These are phyloP conservation scores for Dicerorhinus sumatrensis DNA, from an alignment of 2,113 vertebrate genomes.

Conservation along the genomic window DNA sequence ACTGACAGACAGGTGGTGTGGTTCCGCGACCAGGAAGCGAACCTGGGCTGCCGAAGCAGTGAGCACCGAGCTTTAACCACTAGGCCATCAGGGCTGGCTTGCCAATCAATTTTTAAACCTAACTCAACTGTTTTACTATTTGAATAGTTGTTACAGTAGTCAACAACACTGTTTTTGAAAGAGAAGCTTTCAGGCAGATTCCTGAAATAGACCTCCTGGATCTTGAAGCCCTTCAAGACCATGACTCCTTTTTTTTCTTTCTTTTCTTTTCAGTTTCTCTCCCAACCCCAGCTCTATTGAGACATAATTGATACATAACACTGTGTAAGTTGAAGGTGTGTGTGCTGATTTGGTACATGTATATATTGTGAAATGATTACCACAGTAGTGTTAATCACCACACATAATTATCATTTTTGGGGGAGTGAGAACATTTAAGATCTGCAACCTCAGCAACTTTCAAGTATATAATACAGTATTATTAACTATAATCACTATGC, in stretches of 20 bases:
- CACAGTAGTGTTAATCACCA: background rate
- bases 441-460: background rate
- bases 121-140: background rate
- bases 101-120: background rate
- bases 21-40: too few relatives aligned
- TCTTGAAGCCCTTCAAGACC: background rate
- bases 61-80: too few relatives aligned
- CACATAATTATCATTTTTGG: background rate
- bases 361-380: background rate
- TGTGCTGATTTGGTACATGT: background rate
- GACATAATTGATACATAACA: background rate
- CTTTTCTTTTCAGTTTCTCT: background rate
- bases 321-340: background rate
- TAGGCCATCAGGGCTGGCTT: too few relatives aligned
- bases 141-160: background rate
- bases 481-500: background rate
- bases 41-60: too few relatives aligned
- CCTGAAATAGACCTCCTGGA: background rate
- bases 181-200: background rate
- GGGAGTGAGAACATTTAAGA: background rate
- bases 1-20: too few relatives aligned
- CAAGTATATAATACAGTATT: background rate
- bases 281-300: background rate
- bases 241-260: background rate
- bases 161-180: constrained; percentile 35